Evolutionary conservation across 2,797 vertebrate genomes (phyloP).

Genomic region (Staurois parvus): DNA sequence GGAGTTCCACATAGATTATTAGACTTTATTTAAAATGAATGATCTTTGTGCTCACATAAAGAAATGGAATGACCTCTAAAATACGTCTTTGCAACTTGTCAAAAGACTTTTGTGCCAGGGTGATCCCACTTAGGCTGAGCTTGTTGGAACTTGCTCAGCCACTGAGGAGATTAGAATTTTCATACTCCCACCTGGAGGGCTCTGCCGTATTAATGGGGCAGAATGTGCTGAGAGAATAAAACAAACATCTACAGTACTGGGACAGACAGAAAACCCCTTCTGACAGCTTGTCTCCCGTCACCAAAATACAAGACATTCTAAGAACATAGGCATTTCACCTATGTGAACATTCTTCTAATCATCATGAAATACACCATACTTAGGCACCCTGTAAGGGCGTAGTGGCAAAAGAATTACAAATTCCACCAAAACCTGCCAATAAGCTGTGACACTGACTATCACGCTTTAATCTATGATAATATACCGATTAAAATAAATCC

Average conservation of each 20-base stretch:
- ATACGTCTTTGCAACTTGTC: conserved; percentile 37
- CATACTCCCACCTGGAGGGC: conserved; percentile 48
- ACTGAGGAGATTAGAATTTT: conserved; percentile 45
- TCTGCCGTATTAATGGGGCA: conserved; percentile 54
- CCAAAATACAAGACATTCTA: conserved; percentile 23
- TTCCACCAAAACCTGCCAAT: not conserved
- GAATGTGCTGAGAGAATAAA: conserved; percentile 45
- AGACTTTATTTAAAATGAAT: conserved; percentile 6
- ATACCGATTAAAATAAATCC: too few species aligned
- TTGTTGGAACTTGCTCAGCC: conserved; percentile 54
- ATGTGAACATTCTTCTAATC: conserved; percentile 48
- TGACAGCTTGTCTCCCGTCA: conserved; percentile 57
- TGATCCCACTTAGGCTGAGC: conserved; percentile 51
- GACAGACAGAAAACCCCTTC: conserved; percentile 11
- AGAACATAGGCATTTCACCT: conserved; percentile 26
- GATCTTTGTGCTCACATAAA: conserved; percentile 19
- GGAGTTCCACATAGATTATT: not conserved
- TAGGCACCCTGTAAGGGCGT: not conserved
- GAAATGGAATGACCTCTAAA: conserved; percentile 30
- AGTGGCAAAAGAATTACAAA: not conserved
- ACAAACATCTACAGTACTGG: conserved; percentile 42
- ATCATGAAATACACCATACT: not conserved
- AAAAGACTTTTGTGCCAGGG: conserved; percentile 41
- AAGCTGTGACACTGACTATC: too few species aligned
- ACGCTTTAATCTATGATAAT: too few species aligned